Percentiles rank a stretch among this genome's conserved stretches.
These are phyloP conservation scores for Thamnophis elegans DNA, from an alignment of 2,797 vertebrate genomes.

Conservation along the genomic window DNA sequence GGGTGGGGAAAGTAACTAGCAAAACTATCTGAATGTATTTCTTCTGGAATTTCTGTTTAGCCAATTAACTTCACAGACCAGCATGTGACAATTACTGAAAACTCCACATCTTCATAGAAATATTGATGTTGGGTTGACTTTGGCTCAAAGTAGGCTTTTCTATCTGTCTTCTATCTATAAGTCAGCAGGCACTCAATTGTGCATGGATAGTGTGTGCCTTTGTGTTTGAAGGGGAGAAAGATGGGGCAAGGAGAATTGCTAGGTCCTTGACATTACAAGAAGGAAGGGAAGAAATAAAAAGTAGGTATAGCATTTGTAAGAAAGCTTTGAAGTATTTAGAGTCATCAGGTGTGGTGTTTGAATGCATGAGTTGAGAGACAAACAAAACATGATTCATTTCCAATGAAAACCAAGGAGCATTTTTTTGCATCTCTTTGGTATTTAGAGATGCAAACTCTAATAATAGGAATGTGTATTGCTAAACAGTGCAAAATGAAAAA, in stretches of 20 bases:
- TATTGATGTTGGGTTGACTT: not conserved
- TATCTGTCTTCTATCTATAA: constrained; percentile 6
- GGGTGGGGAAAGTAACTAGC: not conserved
- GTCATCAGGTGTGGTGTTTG: constrained; percentile 38
- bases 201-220: constrained; percentile 15
- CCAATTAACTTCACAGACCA: not conserved
- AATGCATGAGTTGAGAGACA: constrained; percentile 34
- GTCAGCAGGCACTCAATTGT: constrained; percentile 33
- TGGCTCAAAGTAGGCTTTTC: not conserved
- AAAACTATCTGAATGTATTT: not conserved
- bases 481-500: not conserved
- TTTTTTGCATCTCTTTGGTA: not conserved
- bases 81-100: not conserved
- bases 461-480: not conserved
- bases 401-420: constrained; percentile 14
- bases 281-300: not conserved
- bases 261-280: constrained; percentile 25
- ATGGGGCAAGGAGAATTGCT: constrained; percentile 23
- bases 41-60: not conserved
- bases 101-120: not conserved
- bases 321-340: constrained; percentile 31
- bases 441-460: not conserved
- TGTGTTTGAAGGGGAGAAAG: not conserved
- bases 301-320: constrained; percentile 16
- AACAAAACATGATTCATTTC: constrained; percentile 35